A percentile compares a stretch with the other conserved stretches of the same genome.
Evolutionary conservation across 2,888 invertebrate genomes (phyloP).

Genomic region (Ophion costatus): DNA sequence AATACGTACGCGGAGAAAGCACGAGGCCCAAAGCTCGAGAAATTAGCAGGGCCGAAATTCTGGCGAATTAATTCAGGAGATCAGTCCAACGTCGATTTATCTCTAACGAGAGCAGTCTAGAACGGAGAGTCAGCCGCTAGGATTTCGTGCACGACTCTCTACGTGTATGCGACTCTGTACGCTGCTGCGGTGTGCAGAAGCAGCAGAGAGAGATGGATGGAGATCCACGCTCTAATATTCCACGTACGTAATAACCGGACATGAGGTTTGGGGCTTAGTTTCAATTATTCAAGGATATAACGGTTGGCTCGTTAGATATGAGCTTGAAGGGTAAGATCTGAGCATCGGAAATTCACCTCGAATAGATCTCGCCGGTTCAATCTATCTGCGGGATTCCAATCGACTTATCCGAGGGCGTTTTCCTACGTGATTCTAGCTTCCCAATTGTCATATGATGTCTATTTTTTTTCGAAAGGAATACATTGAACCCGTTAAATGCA

Average conservation of each 20-base stretch:
- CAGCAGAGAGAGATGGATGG: conserved; percentile 24
- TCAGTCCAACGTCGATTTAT: conserved; percentile 63
- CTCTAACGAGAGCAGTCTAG: conserved; percentile 61
- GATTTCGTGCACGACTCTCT: conserved; percentile 24
- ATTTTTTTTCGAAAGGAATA: neutral
- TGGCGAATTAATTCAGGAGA: conserved; percentile 63
- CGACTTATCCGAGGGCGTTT: conserved; percentile 36
- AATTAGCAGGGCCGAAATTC: conserved; percentile 64
- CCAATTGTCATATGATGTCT: neutral
- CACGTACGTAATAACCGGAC: conserved; percentile 80
- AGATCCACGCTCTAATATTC: conserved; percentile 75
- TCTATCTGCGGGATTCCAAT: conserved; percentile 62
- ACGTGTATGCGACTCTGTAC: conserved; percentile 46
- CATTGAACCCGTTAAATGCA: too few species aligned
- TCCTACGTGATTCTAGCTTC: neutral
- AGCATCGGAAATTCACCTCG: conserved; percentile 55
- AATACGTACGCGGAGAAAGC: neutral
- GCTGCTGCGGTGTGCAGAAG: neutral
- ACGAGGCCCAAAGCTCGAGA: conserved; percentile 55
- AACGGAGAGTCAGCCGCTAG: conserved; percentile 31
- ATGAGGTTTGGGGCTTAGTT: conserved; percentile 77
- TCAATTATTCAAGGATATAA: conserved; percentile 77
- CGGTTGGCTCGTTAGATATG: conserved; percentile 69
- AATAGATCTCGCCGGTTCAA: conserved; percentile 64
- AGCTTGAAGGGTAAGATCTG: conserved; percentile 71